phyloP scores from a whole-genome alignment of 23 tunicate species.

The Oikopleura vanhoeffeni region DNA sequence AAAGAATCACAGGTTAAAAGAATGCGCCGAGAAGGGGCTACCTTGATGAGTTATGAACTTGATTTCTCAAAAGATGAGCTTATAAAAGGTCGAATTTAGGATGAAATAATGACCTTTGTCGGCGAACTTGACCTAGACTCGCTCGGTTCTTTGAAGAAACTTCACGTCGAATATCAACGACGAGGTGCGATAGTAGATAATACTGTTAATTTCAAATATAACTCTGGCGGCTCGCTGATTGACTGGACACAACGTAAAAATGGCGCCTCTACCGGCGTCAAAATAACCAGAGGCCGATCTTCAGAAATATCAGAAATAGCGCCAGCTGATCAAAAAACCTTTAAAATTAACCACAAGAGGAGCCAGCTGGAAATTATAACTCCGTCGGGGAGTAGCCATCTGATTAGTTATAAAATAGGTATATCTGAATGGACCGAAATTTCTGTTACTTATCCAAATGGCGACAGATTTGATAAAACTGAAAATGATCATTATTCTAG shows the following conservation, averaged over 20 bases:
- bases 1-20: not conserved
- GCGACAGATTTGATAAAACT: not conserved
- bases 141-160: not conserved
- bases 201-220: not conserved
- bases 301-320: not conserved
- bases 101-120: not conserved
- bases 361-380: not conserved
- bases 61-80: not conserved
- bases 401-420: not conserved
- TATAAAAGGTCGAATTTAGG: not conserved
- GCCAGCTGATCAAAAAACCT: not conserved
- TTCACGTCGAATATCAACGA: not conserved
- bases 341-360: not conserved
- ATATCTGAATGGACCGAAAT: not conserved
- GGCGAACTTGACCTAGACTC: not conserved
- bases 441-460: not conserved
- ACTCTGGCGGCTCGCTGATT: not conserved
- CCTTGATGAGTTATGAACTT: constrained; percentile 1
- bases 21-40: constrained; percentile 15
- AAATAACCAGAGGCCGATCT: not conserved
- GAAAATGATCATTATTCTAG: not conserved
- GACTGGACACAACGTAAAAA: not conserved
- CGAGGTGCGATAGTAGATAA: not conserved
- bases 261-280: not conserved
- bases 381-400: not conserved